These are phyloP conservation scores for Creontiades dilutus DNA, from an alignment of 2,888 invertebrate genomes.

Conservation along the genomic window DNA sequence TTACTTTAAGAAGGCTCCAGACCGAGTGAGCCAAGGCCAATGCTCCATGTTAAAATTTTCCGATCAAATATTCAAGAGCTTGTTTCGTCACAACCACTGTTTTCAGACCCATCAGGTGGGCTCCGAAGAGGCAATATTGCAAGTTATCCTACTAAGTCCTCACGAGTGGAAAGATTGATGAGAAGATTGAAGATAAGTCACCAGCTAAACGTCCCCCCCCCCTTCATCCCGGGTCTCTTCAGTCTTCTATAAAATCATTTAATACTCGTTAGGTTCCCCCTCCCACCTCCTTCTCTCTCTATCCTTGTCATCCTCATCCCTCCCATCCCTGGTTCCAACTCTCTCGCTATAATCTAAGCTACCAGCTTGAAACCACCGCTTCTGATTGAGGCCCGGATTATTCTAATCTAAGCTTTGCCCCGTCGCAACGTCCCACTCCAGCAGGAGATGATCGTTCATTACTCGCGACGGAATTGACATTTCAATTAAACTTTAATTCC, in stretches of 20 bases:
- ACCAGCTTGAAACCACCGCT: conserved; percentile 27
- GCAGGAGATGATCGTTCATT: conserved; percentile 15
- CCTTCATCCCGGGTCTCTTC: not conserved
- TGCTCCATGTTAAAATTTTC: too few relatives aligned
- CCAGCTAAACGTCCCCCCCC: conserved; percentile 20
- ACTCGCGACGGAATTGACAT: conserved; percentile 36
- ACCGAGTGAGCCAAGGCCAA: too few relatives aligned
- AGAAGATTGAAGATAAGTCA: conserved; percentile 31
- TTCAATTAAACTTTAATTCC: conserved; percentile 36
- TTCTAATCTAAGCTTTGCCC: conserved; percentile 24
- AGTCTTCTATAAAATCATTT: conserved; percentile 31
- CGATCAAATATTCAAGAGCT: not conserved
- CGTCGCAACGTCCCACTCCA: not conserved
- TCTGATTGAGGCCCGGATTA: conserved; percentile 47
- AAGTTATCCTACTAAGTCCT: not conserved
- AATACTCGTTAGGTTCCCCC: conserved; percentile 16
- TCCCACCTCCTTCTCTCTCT: not conserved
- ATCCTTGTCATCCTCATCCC: not conserved
- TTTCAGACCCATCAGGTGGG: not conserved
- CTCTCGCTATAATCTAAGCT: conserved; percentile 11
- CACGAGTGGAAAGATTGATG: conserved; percentile 28
- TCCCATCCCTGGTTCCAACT: not conserved
- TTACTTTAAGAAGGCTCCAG: too few relatives aligned
- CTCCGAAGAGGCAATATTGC: not conserved
- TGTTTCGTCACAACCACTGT: not conserved